These are phyloP conservation scores for Caerostris extrusa DNA, from an alignment of 1,140 invertebrate genomes.

Conservation along the genomic window DNA sequence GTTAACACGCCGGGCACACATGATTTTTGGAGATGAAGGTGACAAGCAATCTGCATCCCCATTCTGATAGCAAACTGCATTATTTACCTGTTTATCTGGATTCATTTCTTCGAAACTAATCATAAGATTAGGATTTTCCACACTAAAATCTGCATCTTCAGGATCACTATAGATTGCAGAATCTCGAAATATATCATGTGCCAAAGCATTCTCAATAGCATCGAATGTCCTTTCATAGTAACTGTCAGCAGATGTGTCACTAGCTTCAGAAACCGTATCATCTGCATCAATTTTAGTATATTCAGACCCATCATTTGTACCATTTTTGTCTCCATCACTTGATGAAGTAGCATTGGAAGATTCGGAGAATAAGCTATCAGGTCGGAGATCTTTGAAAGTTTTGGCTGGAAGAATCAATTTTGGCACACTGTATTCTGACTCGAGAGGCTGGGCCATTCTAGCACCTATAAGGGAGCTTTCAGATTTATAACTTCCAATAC, in stretches of 20 bases:
- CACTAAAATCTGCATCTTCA: constrained; percentile 82
- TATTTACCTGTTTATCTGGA: background rate
- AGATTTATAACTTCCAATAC: constrained; percentile 85
- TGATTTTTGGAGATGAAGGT: constrained; percentile 54
- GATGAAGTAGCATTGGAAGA: constrained; percentile 83
- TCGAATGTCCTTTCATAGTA: constrained; percentile 90
- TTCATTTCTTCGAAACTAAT: background rate
- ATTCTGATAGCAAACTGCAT: constrained; percentile 58
- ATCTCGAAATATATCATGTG: constrained; percentile 87
- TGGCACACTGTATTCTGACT: constrained; percentile 91
- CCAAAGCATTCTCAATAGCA: constrained; percentile 86
- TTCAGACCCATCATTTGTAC: constrained; percentile 76
- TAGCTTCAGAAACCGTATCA: constrained; percentile 79
- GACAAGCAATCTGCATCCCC: constrained; percentile 80
- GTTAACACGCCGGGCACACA: constrained; percentile 73
- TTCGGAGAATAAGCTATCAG: constrained; percentile 84
- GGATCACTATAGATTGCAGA: constrained; percentile 92
- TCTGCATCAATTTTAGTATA: constrained; percentile 78
- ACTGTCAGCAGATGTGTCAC: constrained; percentile 84
- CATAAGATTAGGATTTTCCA: constrained; percentile 67
- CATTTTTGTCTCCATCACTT: constrained; percentile 78
- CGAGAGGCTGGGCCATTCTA: constrained; percentile 85
- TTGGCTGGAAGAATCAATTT: constrained; percentile 84
- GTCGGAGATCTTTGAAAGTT: constrained; percentile 78
- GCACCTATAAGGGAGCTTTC: constrained; percentile 91